A percentile compares a stretch with the other conserved stretches of the same genome.
Evolutionary conservation across 2,888 invertebrate genomes (phyloP).

Genomic region (Orgyia antiqua): DNA sequence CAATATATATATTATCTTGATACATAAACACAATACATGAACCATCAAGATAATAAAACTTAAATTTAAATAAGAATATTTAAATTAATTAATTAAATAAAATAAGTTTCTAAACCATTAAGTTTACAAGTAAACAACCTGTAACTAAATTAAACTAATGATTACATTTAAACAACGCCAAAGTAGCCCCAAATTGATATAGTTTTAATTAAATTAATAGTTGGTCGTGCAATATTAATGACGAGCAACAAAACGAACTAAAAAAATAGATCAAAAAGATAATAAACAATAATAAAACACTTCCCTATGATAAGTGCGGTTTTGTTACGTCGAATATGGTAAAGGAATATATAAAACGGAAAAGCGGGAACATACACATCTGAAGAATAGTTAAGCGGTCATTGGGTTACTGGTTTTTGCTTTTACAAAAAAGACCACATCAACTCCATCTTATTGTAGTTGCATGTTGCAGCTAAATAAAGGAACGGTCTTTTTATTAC

Average conservation of each 20-base stretch:
- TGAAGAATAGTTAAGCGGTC: no score
- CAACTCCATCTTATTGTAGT: no score
- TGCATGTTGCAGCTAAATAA: no score
- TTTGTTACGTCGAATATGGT: slow-evolving; percentile 25
- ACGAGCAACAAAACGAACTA: slow-evolving; percentile 56
- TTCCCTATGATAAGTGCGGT: slow-evolving; percentile 48
- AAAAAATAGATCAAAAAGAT: slow-evolving; percentile 67
- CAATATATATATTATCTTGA: no score
- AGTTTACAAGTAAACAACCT: slow-evolving; percentile 32
- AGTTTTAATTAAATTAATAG: slow-evolving; percentile 75
- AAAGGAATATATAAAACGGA: background rate
- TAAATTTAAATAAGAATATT: no score
- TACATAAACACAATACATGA: no score
- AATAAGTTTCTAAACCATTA: slow-evolving; percentile 29
- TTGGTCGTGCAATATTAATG: slow-evolving; percentile 69
- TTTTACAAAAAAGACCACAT: no score
- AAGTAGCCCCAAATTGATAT: slow-evolving; percentile 52
- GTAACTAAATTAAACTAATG: slow-evolving; percentile 36
- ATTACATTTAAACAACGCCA: slow-evolving; percentile 51
- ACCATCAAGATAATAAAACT: no score
- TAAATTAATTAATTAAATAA: no score
- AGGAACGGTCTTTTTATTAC: no score
- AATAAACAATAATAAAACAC: slow-evolving; percentile 72
- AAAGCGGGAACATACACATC: background rate
- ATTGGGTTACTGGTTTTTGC: no score